A percentile compares a stretch with the other conserved stretches of the same genome.
Evolutionary conservation across 2,113 vertebrate species (phyloP).

Genomic region (Platichthys stellatus): DNA sequence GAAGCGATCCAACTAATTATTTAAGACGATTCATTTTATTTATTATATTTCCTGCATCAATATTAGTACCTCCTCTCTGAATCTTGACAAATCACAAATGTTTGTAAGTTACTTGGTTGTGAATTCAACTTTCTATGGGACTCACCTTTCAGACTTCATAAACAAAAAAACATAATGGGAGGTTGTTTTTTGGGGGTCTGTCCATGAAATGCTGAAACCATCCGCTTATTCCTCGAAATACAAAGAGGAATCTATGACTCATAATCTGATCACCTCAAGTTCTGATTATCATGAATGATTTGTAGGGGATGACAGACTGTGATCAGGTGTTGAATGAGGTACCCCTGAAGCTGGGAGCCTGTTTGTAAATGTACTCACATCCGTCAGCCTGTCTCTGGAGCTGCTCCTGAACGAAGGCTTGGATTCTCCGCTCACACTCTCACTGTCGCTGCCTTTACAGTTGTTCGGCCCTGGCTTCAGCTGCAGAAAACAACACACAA

Average conservation of each 20-base stretch:
- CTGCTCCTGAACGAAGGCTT: constrained; percentile 91
- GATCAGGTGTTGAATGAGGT: background rate
- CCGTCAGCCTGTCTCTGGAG: constrained; percentile 92
- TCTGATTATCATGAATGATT: background rate
- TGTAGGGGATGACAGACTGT: background rate
- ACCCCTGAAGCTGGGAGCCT: constrained; percentile 6
- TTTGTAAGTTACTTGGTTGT: background rate
- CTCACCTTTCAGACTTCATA: no score
- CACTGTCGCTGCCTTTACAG: constrained; percentile 93
- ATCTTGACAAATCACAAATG: background rate
- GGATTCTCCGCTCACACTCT: constrained; percentile 88
- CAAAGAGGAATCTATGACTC: background rate
- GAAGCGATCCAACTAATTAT: background rate
- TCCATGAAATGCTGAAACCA: background rate
- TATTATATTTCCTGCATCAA: background rate
- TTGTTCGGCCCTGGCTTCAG: constrained; percentile 92
- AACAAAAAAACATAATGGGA: background rate
- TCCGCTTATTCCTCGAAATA: background rate
- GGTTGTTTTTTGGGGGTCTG: background rate
- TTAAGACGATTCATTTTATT: background rate
- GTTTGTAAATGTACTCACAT: constrained; percentile 85
- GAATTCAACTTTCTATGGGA: background rate
- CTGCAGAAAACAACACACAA: constrained; percentile 78
- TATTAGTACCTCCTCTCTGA: background rate
- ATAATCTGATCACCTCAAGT: background rate